phyloP scores from a whole-genome alignment of 2,113 vertebrate species.

The Charina bottae region DNA sequence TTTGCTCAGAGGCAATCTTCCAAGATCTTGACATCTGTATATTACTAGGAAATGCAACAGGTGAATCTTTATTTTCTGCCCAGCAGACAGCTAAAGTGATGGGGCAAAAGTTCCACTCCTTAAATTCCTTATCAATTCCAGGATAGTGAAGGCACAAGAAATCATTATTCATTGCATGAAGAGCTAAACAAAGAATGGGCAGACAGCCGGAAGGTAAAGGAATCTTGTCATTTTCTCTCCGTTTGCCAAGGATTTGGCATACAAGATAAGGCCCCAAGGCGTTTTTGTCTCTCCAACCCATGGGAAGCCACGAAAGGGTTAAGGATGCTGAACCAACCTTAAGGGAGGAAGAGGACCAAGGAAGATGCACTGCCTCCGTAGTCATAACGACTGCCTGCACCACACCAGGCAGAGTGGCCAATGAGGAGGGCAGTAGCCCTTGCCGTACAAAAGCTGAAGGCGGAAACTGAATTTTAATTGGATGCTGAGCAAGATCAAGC shows the following conservation, averaged over 20 bases:
- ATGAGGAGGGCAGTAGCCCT: background rate
- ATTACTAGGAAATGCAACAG: background rate
- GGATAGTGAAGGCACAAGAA: background rate
- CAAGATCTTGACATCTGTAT: background rate
- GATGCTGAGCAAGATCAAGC: slow-evolving; percentile 6
- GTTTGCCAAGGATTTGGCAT: background rate
- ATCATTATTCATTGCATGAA: background rate
- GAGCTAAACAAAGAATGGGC: background rate
- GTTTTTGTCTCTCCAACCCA: background rate
- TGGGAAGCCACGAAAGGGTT: background rate
- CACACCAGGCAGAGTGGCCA: background rate
- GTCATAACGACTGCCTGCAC: background rate
- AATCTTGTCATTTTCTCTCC: background rate
- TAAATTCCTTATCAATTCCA: background rate
- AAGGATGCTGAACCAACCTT: slow-evolving; percentile 12
- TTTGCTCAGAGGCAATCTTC: background rate
- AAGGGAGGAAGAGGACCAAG: background rate
- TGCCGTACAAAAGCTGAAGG: slow-evolving; percentile 37
- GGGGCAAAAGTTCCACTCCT: background rate
- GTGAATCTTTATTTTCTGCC: background rate
- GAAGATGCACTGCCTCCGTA: background rate
- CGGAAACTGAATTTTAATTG: slow-evolving; percentile 37
- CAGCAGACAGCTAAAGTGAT: background rate
- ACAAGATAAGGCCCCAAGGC: background rate
- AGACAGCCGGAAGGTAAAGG: background rate